A percentile compares a stretch with the other conserved stretches of the same genome.
Evolutionary conservation across 2,113 vertebrate species (phyloP).

Genomic region (Ibidorhyncha struthersii): DNA sequence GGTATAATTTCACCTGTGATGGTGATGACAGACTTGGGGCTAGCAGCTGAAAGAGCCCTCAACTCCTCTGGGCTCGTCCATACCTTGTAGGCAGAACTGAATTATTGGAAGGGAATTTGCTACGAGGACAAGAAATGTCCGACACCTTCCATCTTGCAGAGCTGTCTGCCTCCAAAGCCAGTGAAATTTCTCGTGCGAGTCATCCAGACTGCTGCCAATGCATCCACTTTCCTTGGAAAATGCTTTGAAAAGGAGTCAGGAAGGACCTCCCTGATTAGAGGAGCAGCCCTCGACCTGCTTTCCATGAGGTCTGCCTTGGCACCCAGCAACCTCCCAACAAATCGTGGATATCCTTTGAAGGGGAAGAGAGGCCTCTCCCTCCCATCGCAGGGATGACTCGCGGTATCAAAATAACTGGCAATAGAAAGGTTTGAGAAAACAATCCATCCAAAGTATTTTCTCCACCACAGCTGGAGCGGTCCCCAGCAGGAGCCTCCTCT

Average conservation of each 20-base stretch:
- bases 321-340: background rate
- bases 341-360: background rate
- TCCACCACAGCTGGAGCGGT: background rate
- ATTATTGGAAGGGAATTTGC: background rate
- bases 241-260: slow-evolving; percentile 34
- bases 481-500: slow-evolving; percentile 21
- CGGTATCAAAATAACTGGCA: background rate
- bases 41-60: background rate
- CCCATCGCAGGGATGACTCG: fast-evolving
- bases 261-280: slow-evolving; percentile 59
- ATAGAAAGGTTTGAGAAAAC: background rate
- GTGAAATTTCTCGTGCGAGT: background rate
- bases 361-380: background rate
- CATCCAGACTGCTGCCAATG: background rate
- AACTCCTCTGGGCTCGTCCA: background rate
- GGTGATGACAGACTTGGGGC: background rate
- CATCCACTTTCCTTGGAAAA: slow-evolving; percentile 16
- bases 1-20: background rate
- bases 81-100: background rate
- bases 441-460: background rate
- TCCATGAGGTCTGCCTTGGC: slow-evolving; percentile 6
- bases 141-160: background rate
- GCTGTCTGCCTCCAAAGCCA: background rate
- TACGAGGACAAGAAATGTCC: background rate
- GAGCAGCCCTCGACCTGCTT: background rate